A percentile compares a stretch with the other conserved stretches of the same genome.
Conservation (phyloP, 2,888 invertebrate species). For the Lasioglossum marginatum region DNA sequence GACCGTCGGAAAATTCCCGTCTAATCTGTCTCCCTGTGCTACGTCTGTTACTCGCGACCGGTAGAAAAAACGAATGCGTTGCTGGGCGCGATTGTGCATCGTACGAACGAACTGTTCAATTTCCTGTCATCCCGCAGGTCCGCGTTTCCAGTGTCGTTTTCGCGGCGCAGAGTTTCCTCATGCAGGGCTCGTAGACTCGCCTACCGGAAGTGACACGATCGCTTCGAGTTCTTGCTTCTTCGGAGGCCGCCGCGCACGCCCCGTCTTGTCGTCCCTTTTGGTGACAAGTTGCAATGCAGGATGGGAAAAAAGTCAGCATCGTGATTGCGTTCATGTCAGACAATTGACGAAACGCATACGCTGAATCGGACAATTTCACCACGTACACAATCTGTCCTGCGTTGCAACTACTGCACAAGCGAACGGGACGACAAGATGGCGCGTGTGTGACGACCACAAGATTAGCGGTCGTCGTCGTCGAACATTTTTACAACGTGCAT, state of each 20-base stretch:
- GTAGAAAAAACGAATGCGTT: conserved; percentile 32
- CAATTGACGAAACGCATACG: background rate
- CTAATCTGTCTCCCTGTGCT: background rate
- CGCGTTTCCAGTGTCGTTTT: conserved; percentile 61
- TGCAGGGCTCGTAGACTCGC: conserved; percentile 29
- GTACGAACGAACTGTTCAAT: conserved; percentile 20
- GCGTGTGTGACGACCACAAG: background rate
- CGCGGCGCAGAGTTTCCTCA: conserved; percentile 22
- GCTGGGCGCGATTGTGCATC: background rate
- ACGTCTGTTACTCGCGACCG: background rate
- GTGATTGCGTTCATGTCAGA: too few relatives aligned
- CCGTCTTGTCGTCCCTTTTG: background rate
- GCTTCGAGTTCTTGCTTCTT: conserved; percentile 6
- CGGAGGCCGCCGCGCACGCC: background rate
- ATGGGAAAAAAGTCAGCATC: too few relatives aligned
- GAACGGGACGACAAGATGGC: background rate
- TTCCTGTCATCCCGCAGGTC: background rate
- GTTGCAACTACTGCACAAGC: background rate
- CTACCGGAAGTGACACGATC: conserved; percentile 38
- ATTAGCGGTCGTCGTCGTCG: background rate
- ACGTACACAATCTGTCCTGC: background rate
- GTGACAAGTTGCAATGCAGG: background rate
- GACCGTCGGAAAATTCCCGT: conserved; percentile 5
- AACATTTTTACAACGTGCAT: too few relatives aligned
- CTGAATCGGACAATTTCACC: background rate